Conservation (phyloP, 2,113 vertebrate genomes). For the Lathamus discolor region DNA sequence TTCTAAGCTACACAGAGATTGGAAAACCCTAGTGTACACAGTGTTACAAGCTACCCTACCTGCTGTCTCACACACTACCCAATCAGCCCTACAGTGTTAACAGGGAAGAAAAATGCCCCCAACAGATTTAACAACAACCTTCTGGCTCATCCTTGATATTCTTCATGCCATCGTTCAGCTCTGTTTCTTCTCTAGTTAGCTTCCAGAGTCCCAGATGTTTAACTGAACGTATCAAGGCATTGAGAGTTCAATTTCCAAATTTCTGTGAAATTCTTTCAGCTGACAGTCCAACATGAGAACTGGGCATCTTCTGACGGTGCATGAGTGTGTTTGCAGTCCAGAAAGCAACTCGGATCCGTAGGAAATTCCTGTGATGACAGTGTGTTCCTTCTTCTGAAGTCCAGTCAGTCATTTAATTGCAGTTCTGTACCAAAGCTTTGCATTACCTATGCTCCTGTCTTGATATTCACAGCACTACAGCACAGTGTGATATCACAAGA, state of each 20-base stretch:
- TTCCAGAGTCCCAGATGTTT: slow-evolving; percentile 72
- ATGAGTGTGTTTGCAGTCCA: slow-evolving; percentile 64
- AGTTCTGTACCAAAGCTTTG: slow-evolving; percentile 38
- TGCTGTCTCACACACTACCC: slow-evolving; percentile 47
- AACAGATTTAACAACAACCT: slow-evolving; percentile 72
- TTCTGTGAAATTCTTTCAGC: slow-evolving; percentile 62
- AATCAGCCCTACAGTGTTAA: slow-evolving; percentile 51
- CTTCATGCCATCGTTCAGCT: slow-evolving; percentile 69
- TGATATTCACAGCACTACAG: background rate
- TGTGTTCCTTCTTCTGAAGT: slow-evolving; percentile 65
- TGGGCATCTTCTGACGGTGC: slow-evolving; percentile 68
- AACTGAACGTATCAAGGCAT: slow-evolving; percentile 69
- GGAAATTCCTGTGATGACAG: slow-evolving; percentile 15
- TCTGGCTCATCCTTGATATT: slow-evolving; percentile 73
- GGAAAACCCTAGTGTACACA: slow-evolving; percentile 75
- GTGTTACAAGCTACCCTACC: slow-evolving; percentile 59
- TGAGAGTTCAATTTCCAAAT: slow-evolving; percentile 61
- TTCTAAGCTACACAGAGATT: slow-evolving; percentile 83
- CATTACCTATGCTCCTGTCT: slow-evolving; percentile 28
- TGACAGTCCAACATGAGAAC: slow-evolving; percentile 68
- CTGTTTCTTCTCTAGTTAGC: slow-evolving; percentile 75
- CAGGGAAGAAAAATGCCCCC: slow-evolving; percentile 68
- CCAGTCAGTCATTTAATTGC: background rate
- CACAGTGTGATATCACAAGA: slow-evolving; percentile 72
- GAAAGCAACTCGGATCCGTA: slow-evolving; percentile 28